Conservation (phyloP, 53 echinoderm and acorn worm species). For the Crossaster papposus region DNA sequence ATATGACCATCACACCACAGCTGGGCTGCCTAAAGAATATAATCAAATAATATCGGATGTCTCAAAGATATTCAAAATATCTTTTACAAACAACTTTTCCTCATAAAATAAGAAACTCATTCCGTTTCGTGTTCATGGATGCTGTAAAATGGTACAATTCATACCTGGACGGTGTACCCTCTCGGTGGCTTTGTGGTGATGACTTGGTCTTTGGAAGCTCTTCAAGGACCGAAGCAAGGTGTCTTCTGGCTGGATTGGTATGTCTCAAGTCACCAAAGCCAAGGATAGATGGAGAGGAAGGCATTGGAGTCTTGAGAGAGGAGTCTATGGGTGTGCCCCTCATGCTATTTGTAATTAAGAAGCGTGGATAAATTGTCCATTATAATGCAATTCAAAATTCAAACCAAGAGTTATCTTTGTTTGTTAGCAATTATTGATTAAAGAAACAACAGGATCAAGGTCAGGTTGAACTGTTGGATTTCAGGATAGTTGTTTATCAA, state of each 20-base stretch:
- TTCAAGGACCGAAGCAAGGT: slow-evolving; percentile 60
- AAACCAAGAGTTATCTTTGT: not conserved
- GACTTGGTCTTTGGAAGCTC: slow-evolving; percentile 58
- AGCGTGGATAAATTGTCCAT: no score
- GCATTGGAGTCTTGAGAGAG: slow-evolving; percentile 29
- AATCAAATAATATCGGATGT: no score
- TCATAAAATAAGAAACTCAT: no score
- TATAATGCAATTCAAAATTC: not conserved
- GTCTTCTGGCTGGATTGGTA: slow-evolving; percentile 36
- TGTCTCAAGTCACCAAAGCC: slow-evolving; percentile 16
- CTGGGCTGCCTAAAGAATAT: no score
- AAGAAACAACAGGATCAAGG: no score
- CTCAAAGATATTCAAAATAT: no score
- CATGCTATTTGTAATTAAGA: not conserved
- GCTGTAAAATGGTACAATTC: not conserved
- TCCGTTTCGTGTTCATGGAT: no score
- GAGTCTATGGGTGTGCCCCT: slow-evolving; percentile 1
- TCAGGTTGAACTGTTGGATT: no score
- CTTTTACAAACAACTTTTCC: no score
- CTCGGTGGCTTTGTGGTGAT: slow-evolving; percentile 46
- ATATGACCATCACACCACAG: no score
- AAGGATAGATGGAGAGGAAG: slow-evolving; percentile 41
- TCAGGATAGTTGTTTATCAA: no score
- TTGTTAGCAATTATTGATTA: no score
- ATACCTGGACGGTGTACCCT: slow-evolving; percentile 36